phyloP scores from a whole-genome alignment of 2,888 invertebrate genomes.

The Syritta pipiens region DNA sequence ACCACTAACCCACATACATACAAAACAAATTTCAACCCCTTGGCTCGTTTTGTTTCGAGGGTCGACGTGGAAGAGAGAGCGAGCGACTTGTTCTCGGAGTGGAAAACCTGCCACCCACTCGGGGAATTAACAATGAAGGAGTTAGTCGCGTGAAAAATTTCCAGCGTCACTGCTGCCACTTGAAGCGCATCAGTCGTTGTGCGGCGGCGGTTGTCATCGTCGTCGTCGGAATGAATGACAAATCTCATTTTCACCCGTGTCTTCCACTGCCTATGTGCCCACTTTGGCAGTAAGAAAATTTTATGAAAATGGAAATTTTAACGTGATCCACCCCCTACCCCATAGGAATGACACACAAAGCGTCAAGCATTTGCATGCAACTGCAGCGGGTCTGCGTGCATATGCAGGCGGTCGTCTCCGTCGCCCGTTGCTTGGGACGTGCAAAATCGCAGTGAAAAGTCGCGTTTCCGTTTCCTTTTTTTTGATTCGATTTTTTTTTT shows the following conservation, averaged over 20 bases:
- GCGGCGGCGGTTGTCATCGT: no score
- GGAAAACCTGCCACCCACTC: neutral
- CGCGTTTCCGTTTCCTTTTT: conserved; percentile 13
- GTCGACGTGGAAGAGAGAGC: neutral
- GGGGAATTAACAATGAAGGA: conserved; percentile 13
- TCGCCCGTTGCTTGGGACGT: neutral
- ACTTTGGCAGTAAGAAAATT: conserved; percentile 8
- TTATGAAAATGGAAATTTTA: conserved; percentile 51
- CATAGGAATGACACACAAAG: conserved; percentile 44
- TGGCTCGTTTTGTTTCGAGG: conserved; percentile 22
- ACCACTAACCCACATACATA: conserved; percentile 55
- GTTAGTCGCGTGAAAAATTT: conserved; percentile 44
- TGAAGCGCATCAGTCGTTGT: no score
- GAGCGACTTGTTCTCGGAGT: conserved; percentile 25
- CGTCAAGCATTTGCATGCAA: conserved; percentile 19
- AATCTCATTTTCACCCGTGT: conserved; percentile 47
- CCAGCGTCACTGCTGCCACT: no score
- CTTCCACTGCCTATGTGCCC: neutral
- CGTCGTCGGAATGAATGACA: conserved; percentile 50
- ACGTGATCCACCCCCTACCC: neutral
- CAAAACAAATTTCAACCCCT: conserved; percentile 20
- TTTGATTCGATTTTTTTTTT: neutral
- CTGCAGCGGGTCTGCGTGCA: conserved; percentile 3
- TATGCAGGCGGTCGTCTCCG: conserved; percentile 17
- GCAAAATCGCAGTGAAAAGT: conserved; percentile 7